A percentile compares a stretch with the other conserved stretches of the same genome.
phyloP scores from a whole-genome alignment of 2,113 vertebrate species.

The Nothobranchius furzeri region DNA sequence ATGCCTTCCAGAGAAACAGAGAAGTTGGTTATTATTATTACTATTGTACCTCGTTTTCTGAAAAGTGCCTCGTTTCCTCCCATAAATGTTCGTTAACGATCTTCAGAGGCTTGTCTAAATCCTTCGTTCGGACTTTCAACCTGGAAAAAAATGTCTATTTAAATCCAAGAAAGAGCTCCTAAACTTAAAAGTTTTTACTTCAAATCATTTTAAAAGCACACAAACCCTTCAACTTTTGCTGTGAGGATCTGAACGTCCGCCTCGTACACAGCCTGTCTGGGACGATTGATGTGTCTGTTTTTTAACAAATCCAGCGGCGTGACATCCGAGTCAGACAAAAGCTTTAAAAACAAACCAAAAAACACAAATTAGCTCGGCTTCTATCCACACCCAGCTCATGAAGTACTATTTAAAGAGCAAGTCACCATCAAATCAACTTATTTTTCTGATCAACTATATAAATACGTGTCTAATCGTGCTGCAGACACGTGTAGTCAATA shows the following conservation, averaged over 20 bases:
- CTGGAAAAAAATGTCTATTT: slow-evolving; percentile 39
- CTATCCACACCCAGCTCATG: neutral
- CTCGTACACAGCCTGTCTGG: slow-evolving; percentile 87
- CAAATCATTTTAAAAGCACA: neutral
- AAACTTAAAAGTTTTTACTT: too few species aligned
- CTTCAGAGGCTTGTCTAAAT: slow-evolving; percentile 70
- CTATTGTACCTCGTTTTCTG: slow-evolving; percentile 75
- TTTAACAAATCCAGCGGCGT: slow-evolving; percentile 80
- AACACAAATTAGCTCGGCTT: neutral
- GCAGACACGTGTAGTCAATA: too few species aligned
- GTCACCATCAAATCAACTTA: too few species aligned
- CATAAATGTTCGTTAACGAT: slow-evolving; percentile 67
- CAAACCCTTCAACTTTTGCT: slow-evolving; percentile 83
- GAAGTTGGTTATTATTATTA: too few species aligned
- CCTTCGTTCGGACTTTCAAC: slow-evolving; percentile 65
- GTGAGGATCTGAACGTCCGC: slow-evolving; percentile 80
- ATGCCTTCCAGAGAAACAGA: too few species aligned
- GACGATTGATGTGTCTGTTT: slow-evolving; percentile 82
- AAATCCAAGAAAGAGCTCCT: too few species aligned
- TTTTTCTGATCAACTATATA: too few species aligned
- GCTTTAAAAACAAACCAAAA: slow-evolving; percentile 65
- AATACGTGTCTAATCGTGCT: too few species aligned
- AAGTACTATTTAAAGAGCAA: neutral
- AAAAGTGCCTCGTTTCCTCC: slow-evolving; percentile 60
- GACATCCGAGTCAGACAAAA: slow-evolving; percentile 60